Conservation (phyloP, 2,797 vertebrate genomes). For the Schizopygopsis malacanthus region DNA sequence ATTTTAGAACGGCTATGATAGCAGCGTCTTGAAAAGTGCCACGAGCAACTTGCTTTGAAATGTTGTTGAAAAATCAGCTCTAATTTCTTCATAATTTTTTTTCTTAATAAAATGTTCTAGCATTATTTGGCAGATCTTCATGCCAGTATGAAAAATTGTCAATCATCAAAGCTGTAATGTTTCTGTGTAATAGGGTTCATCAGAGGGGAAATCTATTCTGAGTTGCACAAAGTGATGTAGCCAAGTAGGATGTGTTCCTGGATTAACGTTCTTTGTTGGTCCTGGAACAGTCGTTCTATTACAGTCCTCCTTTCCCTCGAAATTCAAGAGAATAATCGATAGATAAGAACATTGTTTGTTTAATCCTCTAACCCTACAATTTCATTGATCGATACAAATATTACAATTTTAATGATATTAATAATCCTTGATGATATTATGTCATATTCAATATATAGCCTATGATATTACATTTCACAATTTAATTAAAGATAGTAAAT, state of each 20-base stretch:
- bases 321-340: neutral
- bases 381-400: neutral
- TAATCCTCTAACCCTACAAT: neutral
- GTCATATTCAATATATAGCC: neutral
- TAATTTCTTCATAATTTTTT: neutral
- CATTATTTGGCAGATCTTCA: neutral
- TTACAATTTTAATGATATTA: neutral
- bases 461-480: neutral
- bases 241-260: slow-evolving; percentile 8
- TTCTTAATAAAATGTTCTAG: neutral
- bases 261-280: neutral
- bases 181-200: slow-evolving; percentile 1
- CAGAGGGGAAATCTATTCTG: slow-evolving; percentile 26
- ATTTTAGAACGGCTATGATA: neutral
- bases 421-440: too few species aligned
- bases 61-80: neutral
- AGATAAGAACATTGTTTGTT: slow-evolving; percentile 15
- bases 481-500: neutral
- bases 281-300: neutral
- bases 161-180: slow-evolving; percentile 6
- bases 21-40: neutral
- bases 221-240: neutral
- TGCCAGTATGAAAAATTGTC: neutral
- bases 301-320: neutral
- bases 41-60: neutral